Evolutionary conservation across 2,113 vertebrate species (phyloP).

Genomic region (Macroglossus sobrinus): DNA sequence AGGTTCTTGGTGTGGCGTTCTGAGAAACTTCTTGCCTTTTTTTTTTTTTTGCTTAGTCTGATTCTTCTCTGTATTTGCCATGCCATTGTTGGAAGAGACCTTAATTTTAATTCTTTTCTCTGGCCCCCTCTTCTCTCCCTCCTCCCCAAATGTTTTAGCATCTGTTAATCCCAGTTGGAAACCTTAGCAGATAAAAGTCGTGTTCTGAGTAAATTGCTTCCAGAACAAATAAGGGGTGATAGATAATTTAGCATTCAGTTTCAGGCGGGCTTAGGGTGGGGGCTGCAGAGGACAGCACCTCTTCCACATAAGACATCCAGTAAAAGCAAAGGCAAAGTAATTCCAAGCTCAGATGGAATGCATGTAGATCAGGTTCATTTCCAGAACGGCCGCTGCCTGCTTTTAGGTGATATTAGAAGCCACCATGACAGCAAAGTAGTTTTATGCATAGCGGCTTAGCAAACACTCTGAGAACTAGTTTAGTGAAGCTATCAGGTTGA

Average conservation of each 20-base stretch:
- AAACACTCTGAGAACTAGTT: conserved; percentile 83
- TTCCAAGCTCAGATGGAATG: conserved; percentile 79
- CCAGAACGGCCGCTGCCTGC: conserved; percentile 79
- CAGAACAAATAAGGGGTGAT: conserved; percentile 81
- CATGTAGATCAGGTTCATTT: conserved; percentile 82
- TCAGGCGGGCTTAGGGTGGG: conserved; percentile 67
- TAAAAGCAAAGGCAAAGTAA: conserved; percentile 74
- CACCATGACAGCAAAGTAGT: conserved; percentile 84
- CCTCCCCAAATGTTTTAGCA: conserved; percentile 67
- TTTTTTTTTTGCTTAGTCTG: conserved; percentile 5
- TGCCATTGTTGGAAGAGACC: conserved; percentile 36
- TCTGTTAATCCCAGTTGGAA: conserved; percentile 84
- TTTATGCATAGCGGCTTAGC: conserved; percentile 85
- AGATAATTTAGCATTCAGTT: conserved; percentile 82
- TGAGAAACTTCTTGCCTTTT: neutral
- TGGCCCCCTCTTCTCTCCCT: neutral
- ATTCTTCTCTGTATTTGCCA: neutral
- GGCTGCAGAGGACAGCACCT: conserved; percentile 74
- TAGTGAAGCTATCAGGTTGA: conserved; percentile 83
- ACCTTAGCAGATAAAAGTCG: conserved; percentile 79
- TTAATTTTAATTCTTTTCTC: conserved; percentile 42
- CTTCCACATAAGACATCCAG: conserved; percentile 78
- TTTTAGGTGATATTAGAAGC: conserved; percentile 83
- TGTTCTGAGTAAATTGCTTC: conserved; percentile 81
- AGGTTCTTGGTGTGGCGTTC: neutral